Conservation (phyloP, 2,113 vertebrate genomes). For the Ameiurus melas region DNA sequence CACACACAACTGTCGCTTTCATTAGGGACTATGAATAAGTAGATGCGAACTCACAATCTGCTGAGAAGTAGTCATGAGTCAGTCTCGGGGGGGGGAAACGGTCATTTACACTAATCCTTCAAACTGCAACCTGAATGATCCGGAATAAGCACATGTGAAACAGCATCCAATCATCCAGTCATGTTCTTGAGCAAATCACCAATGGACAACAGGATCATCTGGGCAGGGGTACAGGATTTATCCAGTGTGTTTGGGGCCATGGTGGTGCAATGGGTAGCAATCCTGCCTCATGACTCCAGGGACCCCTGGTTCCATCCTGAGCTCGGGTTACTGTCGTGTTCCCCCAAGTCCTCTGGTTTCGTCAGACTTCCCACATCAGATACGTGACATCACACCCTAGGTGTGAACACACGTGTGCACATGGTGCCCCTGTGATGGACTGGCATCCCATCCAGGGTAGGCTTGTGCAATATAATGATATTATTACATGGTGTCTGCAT, state of each 20-base stretch:
- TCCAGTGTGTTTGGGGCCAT: background rate
- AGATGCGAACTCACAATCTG: background rate
- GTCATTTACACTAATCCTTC: background rate
- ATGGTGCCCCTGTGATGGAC: no score
- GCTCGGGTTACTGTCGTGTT: no score
- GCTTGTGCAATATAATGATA: no score
- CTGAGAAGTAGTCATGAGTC: background rate
- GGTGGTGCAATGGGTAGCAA: background rate
- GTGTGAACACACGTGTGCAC: no score
- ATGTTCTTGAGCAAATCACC: background rate
- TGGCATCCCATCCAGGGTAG: no score
- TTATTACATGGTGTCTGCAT: no score
- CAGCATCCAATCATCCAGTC: background rate
- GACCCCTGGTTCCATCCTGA: background rate
- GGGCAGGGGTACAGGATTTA: background rate
- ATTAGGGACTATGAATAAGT: background rate
- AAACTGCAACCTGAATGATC: background rate
- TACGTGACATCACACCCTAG: no score
- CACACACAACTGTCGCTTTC: background rate
- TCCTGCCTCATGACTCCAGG: background rate
- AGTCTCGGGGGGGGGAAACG: background rate
- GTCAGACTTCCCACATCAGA: no score
- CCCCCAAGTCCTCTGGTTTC: background rate
- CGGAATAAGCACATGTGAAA: background rate
- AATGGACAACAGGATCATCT: background rate